phyloP scores from a whole-genome alignment of 2,797 vertebrate species.

The Pangasius krempfi region DNA sequence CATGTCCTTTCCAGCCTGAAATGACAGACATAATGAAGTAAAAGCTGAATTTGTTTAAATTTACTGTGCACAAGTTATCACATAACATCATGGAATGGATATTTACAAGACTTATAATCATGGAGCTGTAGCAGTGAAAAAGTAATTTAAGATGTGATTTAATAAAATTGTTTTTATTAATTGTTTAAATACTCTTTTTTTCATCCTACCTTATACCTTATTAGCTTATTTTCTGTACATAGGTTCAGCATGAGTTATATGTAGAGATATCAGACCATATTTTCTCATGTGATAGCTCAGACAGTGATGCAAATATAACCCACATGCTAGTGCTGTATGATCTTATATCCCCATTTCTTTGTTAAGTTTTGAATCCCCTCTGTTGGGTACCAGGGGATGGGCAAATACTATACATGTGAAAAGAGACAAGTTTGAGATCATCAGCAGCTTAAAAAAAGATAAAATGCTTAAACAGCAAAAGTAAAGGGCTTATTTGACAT shows the following conservation, averaged over 20 bases:
- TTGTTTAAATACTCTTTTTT: not conserved
- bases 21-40: constrained; percentile 2
- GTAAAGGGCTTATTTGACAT: no score
- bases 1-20: constrained; percentile 30
- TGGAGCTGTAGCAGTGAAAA: not conserved
- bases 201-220: not conserved
- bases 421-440: no score
- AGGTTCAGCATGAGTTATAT: not conserved
- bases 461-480: no score
- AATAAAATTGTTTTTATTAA: no score
- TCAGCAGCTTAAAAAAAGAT: no score
- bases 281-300: not conserved
- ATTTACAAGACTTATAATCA: not conserved
- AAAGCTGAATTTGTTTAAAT: not conserved
- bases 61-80: not conserved
- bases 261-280: not conserved
- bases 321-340: not conserved
- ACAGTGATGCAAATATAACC: not conserved
- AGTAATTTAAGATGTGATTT: not conserved
- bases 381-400: no score
- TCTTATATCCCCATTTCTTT: no score
- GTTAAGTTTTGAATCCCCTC: no score
- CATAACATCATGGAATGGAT: not conserved
- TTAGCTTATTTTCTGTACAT: not conserved
- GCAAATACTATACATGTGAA: not conserved